phyloP scores from a whole-genome alignment of 2,888 invertebrate species.

The Xanthia togata region DNA sequence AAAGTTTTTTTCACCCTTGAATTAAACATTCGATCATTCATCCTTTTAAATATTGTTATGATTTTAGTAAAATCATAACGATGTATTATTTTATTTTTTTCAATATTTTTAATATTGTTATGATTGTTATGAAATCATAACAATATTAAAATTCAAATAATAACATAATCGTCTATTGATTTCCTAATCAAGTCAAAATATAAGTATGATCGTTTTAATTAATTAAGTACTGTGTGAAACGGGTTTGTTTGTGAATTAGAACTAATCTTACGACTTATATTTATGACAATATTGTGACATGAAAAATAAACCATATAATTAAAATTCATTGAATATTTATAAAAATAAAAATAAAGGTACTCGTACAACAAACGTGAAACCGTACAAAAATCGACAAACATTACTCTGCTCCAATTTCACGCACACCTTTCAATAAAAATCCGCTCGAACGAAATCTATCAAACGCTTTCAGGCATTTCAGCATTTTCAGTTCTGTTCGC shows the following conservation, averaged over 20 bases:
- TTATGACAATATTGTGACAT: background rate
- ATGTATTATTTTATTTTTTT: too few relatives aligned
- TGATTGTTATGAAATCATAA: too few relatives aligned
- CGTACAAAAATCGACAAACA: background rate
- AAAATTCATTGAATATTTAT: background rate
- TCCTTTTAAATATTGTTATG: background rate
- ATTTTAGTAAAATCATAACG: background rate
- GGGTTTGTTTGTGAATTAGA: background rate
- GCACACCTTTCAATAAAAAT: slow-evolving; percentile 37
- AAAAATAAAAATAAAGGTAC: background rate
- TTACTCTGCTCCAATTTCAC: slow-evolving; percentile 6
- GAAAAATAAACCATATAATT: background rate
- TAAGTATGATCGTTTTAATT: background rate
- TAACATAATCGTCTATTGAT: too few relatives aligned
- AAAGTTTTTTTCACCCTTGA: background rate
- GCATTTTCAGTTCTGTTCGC: slow-evolving; percentile 55
- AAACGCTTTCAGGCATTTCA: slow-evolving; percentile 59
- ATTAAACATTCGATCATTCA: background rate
- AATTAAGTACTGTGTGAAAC: background rate
- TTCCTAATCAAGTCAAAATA: background rate
- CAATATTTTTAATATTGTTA: too few relatives aligned
- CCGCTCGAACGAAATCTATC: slow-evolving; percentile 52
- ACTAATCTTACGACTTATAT: background rate
- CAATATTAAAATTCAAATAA: too few relatives aligned
- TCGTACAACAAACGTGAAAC: too few relatives aligned